Percentiles rank a stretch among this genome's conserved stretches.
Evolutionary conservation across 37 sponge, comb jelly and placozoan genomes (phyloP).

Genomic region (Ianthella basta): DNA sequence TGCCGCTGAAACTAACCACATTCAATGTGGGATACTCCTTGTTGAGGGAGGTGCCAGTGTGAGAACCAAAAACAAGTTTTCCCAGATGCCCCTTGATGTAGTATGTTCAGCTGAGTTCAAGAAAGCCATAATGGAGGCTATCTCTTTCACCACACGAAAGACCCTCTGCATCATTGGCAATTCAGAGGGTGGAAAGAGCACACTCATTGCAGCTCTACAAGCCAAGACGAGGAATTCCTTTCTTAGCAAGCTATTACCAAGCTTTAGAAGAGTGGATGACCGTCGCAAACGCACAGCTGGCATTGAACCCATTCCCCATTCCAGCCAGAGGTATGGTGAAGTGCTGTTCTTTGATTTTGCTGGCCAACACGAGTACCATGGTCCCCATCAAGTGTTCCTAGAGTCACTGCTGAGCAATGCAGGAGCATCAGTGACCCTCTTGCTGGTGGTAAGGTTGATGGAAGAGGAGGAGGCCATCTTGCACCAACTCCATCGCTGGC

Average conservation of each 20-base stretch:
- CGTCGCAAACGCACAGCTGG: slow-evolving; percentile 1
- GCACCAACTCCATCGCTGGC: neutral
- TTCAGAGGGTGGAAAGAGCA: slow-evolving; percentile 52
- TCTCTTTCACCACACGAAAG: slow-evolving; percentile 30
- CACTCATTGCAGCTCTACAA: slow-evolving; percentile 52
- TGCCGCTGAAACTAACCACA: slow-evolving; percentile 7
- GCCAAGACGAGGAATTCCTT: no score
- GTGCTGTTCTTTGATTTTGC: slow-evolving; percentile 13
- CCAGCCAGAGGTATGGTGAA: slow-evolving; percentile 2
- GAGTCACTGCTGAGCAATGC: slow-evolving; percentile 1
- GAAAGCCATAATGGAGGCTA: neutral
- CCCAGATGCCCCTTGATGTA: slow-evolving; percentile 35
- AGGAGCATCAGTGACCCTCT: neutral
- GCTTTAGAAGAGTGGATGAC: neutral
- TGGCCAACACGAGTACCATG: slow-evolving; percentile 12
- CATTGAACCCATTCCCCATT: neutral
- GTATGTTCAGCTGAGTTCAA: slow-evolving; percentile 25
- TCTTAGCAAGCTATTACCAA: no score
- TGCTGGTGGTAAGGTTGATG: neutral
- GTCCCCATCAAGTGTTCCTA: neutral
- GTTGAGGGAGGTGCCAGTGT: neutral
- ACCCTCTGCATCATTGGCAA: slow-evolving; percentile 52
- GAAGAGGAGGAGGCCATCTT: neutral
- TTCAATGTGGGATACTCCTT: slow-evolving; percentile 11
- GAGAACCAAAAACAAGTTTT: slow-evolving; percentile 1